A percentile compares a stretch with the other conserved stretches of the same genome.
Conservation (phyloP, 53 echinoderm and acorn worm genomes). For the Actinopyga echinites region DNA sequence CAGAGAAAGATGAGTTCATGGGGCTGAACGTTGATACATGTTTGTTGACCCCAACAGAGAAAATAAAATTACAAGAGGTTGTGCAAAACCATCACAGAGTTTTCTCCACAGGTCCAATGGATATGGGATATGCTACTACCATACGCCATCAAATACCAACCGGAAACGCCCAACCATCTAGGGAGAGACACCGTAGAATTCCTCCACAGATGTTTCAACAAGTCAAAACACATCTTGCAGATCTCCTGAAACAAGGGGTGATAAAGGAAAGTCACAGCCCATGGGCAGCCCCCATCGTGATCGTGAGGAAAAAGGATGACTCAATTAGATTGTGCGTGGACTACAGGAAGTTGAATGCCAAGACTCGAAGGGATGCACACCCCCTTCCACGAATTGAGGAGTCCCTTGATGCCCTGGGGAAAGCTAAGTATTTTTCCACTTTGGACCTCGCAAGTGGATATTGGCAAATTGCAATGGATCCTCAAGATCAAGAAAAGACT, state of each 20-base stretch:
- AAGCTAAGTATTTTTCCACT: conserved; percentile 52
- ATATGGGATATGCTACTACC: conserved; percentile 32
- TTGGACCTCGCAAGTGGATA: conserved; percentile 46
- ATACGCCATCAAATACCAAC: conserved; percentile 33
- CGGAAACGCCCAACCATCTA: conserved; percentile 17
- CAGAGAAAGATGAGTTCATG: background rate
- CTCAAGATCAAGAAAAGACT: conserved; percentile 44
- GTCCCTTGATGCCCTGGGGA: conserved; percentile 48
- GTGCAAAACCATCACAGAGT: background rate
- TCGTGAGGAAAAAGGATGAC: conserved; percentile 46
- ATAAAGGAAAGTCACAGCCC: conserved; percentile 51
- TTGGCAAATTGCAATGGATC: conserved; percentile 50
- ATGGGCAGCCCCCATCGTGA: conserved; percentile 49
- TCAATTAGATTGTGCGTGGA: conserved; percentile 44
- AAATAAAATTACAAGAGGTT: background rate
- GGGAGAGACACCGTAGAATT: conserved; percentile 21
- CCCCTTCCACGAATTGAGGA: conserved; percentile 61
- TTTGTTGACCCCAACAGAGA: background rate
- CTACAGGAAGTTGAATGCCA: conserved; percentile 44
- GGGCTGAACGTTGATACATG: background rate
- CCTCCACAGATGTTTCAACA: conserved; percentile 12
- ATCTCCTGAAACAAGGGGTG: conserved; percentile 13
- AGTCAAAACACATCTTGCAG: conserved; percentile 1
- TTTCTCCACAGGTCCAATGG: conserved; percentile 28
- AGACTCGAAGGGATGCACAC: conserved; percentile 34